Conservation (phyloP, 2,113 vertebrate genomes). For the Scalopus aquaticus region DNA sequence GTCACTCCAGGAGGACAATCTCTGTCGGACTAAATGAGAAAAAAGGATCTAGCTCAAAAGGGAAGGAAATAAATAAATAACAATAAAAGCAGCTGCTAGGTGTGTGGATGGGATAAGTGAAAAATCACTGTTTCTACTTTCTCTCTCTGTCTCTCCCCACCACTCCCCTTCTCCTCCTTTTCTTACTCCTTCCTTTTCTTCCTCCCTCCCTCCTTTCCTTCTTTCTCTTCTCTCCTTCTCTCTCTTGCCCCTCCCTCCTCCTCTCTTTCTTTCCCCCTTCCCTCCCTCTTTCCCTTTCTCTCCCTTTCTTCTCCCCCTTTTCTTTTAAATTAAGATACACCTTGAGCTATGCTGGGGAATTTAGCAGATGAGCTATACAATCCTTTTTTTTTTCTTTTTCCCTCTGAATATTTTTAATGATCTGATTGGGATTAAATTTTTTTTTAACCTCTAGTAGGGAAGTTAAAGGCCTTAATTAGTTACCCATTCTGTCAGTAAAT, state of each 20-base stretch:
- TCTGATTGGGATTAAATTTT: constrained; percentile 83
- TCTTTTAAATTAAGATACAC: constrained; percentile 59
- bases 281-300: neutral
- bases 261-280: neutral
- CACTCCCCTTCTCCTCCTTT: too few species aligned
- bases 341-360: constrained; percentile 83
- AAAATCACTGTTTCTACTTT: constrained; percentile 86
- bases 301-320: neutral
- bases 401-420: constrained; percentile 81
- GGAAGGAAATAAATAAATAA: constrained; percentile 87
- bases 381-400: constrained; percentile 70
- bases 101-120: constrained; percentile 88
- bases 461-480: neutral
- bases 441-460: neutral
- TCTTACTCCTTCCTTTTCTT: fast-evolving
- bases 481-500: neutral
- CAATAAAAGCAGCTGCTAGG: constrained; percentile 88
- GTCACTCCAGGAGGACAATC: constrained; percentile 98
- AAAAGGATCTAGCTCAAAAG: constrained; percentile 85
- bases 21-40: constrained; percentile 97
- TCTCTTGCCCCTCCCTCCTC: fast-evolving
- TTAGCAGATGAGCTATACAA: constrained; percentile 78
- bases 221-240: fast-evolving
- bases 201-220: constrained; percentile 59
- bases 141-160: neutral